Percentiles rank a stretch among this genome's conserved stretches.
These are phyloP conservation scores for Diorhabda sublineata DNA, from an alignment of 1,140 invertebrate genomes.

Conservation along the genomic window DNA sequence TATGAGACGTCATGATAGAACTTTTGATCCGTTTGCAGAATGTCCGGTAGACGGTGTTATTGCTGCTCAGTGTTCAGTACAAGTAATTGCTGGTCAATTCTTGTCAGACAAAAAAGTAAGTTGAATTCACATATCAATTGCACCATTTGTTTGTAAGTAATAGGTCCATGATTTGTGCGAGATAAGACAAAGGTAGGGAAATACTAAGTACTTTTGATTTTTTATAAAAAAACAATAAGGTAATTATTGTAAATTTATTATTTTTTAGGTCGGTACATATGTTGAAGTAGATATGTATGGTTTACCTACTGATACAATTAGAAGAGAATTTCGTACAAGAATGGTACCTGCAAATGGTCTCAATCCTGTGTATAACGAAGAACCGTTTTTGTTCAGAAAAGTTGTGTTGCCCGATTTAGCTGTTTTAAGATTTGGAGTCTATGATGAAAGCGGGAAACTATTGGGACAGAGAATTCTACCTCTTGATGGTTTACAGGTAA, in stretches of 20 bases:
- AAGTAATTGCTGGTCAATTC: constrained; percentile 99
- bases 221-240: too few relatives aligned
- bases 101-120: constrained; percentile 93
- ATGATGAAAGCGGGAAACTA: constrained; percentile 96
- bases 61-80: constrained; percentile 95
- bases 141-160: too few relatives aligned
- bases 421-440: constrained; percentile 95
- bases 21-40: constrained; percentile 98
- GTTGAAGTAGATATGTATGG: constrained; percentile 99
- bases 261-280: constrained; percentile 77
- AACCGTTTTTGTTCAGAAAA: constrained; percentile 97
- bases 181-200: too few relatives aligned
- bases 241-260: neutral
- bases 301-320: constrained; percentile 96
- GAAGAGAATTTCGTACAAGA: constrained; percentile 95
- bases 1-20: constrained; percentile 93
- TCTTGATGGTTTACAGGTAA: constrained; percentile 86
- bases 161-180: too few relatives aligned
- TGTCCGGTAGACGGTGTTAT: constrained; percentile 99
- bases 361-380: constrained; percentile 98
- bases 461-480: constrained; percentile 96
- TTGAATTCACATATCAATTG: neutral
- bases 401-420: constrained; percentile 97
- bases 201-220: too few relatives aligned
- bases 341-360: constrained; percentile 95